Evolutionary conservation across 2,113 vertebrate species (phyloP), one percentile per base, ranked within the genome.

Genomic region (Lamprologus lemairii): DNA sequence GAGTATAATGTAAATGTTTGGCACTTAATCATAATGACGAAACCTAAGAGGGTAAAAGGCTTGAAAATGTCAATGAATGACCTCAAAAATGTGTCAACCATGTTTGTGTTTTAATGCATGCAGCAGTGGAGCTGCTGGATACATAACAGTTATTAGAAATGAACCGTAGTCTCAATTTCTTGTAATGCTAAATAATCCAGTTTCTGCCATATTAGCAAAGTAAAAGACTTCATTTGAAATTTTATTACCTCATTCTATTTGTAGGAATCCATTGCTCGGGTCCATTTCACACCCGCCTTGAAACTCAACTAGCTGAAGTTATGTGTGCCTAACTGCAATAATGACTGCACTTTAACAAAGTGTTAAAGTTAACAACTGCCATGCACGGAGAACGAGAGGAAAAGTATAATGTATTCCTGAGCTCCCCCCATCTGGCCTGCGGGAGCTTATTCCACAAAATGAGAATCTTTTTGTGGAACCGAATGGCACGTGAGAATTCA

Each of bases 241-340:
- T 28, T 42, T 81, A 83, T 78, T 31, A 71, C 51, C 73, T 87
- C 10, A 40, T 37, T 17, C 83, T 40, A 35, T 86, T 88, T 80
- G 31, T 10, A 57, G 31, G 19, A 55, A 40, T 65, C 28, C 19
- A 40, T 17, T 82, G 40, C 42, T 37, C 0, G 3, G 7, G 65
- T 54, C 54, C 19, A 47, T 83, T 82, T 78, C 21, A 28, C 21
- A 68, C 10, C 33, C 3, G 51, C 55, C 35, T 63, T 11, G 17
- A 55, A 51, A 88, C 42, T 33, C 49, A 60, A 21, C 17, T 4
- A 63, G 17, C 19, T 53, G n/a, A 47, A 28, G 31, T 75, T 57
- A 7, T 80, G 51, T 54, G 79, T 84, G 5, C 17, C 28, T 28
- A 23, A 68, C 63, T 68, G 63, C 16, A 53, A 45, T 5, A 19